Conservation (phyloP, 2,888 invertebrate species). For the Salpingus planirostris region DNA sequence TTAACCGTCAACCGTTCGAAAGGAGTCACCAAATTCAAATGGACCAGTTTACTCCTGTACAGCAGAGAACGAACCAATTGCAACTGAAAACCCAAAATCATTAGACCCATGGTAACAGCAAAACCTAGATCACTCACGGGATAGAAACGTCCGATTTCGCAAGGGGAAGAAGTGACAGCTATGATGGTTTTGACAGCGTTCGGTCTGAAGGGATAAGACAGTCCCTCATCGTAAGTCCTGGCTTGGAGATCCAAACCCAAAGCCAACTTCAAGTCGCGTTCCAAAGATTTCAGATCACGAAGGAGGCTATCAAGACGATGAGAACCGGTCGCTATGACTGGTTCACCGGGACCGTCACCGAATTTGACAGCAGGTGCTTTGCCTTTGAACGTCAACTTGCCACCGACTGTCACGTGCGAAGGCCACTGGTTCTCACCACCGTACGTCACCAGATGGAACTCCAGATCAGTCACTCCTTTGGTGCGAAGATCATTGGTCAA, state of each 20-base stretch:
- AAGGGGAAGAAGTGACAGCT: slow-evolving; percentile 53
- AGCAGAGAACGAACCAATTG: slow-evolving; percentile 30
- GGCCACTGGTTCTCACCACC: slow-evolving; percentile 50
- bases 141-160: slow-evolving; percentile 47
- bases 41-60: slow-evolving; percentile 50
- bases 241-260: slow-evolving; percentile 25
- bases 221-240: slow-evolving; percentile 54
- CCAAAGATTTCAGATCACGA: slow-evolving; percentile 25
- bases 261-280: slow-evolving; percentile 31
- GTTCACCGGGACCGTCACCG: slow-evolving; percentile 21
- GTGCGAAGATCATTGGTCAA: slow-evolving; percentile 51
- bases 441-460: slow-evolving; percentile 50
- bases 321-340: slow-evolving; percentile 19
- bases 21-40: slow-evolving; percentile 53
- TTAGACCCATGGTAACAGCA: slow-evolving; percentile 30
- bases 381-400: slow-evolving; percentile 43
- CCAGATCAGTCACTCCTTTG: slow-evolving; percentile 56
- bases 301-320: slow-evolving; percentile 27
- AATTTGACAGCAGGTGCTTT: slow-evolving; percentile 42
- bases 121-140: slow-evolving; percentile 45
- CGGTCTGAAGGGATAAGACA: slow-evolving; percentile 65
- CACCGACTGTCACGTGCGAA: slow-evolving; percentile 46
- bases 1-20: slow-evolving; percentile 48
- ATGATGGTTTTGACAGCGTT: slow-evolving; percentile 68
- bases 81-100: slow-evolving; percentile 17